A percentile compares a stretch with the other conserved stretches of the same genome.
Evolutionary conservation across 2,113 vertebrate genomes (phyloP).

Genomic region (Paratilapia polleni): DNA sequence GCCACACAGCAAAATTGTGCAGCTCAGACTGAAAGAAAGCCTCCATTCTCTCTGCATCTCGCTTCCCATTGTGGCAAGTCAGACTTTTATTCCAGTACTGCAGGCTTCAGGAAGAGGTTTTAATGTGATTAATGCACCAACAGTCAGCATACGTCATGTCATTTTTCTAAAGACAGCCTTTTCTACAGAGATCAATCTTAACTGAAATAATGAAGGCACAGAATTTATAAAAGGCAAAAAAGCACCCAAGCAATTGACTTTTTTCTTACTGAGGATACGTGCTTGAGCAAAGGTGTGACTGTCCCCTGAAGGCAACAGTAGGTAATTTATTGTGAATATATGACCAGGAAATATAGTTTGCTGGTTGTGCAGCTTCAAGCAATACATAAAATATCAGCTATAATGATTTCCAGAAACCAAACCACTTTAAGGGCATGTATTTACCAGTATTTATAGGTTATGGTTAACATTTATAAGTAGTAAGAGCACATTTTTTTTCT

Average conservation of each 20-base stretch:
- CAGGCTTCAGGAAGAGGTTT: background rate
- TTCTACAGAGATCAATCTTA: background rate
- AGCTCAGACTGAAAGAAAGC: background rate
- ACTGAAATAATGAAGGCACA: background rate
- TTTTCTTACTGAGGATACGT: background rate
- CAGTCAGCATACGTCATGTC: background rate
- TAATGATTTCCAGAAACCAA: background rate
- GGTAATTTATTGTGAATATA: background rate
- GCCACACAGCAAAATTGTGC: constrained; percentile 3
- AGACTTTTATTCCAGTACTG: background rate
- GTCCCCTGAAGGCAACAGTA: background rate
- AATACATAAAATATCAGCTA: background rate
- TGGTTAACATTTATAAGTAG: background rate
- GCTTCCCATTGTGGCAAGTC: background rate
- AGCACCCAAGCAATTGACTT: background rate
- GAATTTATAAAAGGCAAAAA: background rate
- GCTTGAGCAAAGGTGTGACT: background rate
- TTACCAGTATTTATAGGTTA: background rate
- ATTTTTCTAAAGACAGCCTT: background rate
- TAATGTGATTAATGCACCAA: constrained; percentile 11
- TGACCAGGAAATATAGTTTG: background rate
- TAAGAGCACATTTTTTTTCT: background rate
- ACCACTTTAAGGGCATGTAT: background rate
- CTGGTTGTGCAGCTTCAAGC: too few relatives aligned
- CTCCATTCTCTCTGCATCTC: background rate